Conservation (phyloP, 2,797 vertebrate species). For the Acropternis orthonyx region DNA sequence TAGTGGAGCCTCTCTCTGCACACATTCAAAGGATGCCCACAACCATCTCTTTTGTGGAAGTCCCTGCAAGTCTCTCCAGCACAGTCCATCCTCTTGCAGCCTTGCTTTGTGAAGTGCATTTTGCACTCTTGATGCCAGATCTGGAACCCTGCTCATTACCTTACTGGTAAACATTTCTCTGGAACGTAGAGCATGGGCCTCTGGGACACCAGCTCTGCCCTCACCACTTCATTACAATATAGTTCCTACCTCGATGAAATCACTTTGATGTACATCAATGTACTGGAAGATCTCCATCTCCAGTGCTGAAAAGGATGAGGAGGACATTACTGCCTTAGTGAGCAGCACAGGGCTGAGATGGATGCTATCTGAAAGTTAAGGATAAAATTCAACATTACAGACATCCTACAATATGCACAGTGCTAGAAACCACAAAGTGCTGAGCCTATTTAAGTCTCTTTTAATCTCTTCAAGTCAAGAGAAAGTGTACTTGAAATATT, state of each 20-base stretch:
- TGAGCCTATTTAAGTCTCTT: not conserved
- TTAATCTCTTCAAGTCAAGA: not conserved
- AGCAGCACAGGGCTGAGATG: not conserved
- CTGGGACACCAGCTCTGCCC: too few species aligned
- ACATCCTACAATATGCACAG: not conserved
- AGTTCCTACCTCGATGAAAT: slow-evolving; percentile 72
- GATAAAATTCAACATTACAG: not conserved
- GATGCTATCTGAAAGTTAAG: not conserved
- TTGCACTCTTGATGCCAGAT: not conserved
- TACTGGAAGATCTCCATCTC: slow-evolving; percentile 62
- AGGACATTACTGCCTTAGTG: slow-evolving; percentile 9
- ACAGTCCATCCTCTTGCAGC: not conserved
- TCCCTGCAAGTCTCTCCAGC: not conserved
- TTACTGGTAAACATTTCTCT: not conserved
- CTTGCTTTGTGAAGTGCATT: not conserved
- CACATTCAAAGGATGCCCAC: not conserved
- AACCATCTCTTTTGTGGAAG: not conserved
- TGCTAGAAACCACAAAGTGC: not conserved
- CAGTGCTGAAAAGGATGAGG: not conserved
- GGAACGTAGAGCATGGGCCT: fast-evolving
- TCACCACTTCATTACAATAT: not conserved
- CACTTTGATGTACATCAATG: slow-evolving; percentile 71
- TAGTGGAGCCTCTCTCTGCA: not conserved
- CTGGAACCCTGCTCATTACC: not conserved
- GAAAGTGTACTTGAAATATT: not conserved